Base-by-base conservation (phyloP, 2,797 vertebrate species). In the Glyptemys insculpta region DNA sequence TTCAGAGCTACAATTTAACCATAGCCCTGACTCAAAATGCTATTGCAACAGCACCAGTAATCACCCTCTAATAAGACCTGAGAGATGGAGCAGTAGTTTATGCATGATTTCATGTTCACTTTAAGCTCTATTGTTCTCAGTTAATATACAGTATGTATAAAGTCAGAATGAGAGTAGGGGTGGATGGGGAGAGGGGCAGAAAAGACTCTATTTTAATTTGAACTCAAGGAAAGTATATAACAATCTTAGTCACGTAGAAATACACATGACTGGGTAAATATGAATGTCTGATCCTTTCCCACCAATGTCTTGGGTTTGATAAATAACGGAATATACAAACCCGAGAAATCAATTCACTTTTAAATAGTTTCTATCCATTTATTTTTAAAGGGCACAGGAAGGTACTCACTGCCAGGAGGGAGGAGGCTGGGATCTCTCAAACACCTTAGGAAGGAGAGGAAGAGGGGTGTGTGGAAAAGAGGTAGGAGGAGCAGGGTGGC, bases 1-100 rank as follows among this genome's bases (percentile, higher is more conserved):
- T 86, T 87, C 34, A 87, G 47, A 91, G 53, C n/a, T 79, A 56
- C 86, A 92, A 85, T 87, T 94, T 82, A 89, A 95, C 90, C 53
- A 14, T n/a, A 49, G 74, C 59, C 31, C 47, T 14, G 49, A 12
- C 47, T 25, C 82, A 76, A 76, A 85, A 57, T 52, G 4, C 54
- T 87, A 41, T 83, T 93, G 62, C 88, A 94, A 59, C 79, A 83
- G 25, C 85, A 94, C 54, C 79, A 8, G 1, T 68, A 80, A 47
- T 87, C 23, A 81, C 85, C 44, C 88, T 93, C 89, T 82, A 88
- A 86, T 74, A 90, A 89, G 84, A 86, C 89, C 80, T 93, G 59
- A 50, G 15, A 29, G 25, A 78, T 41, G 68, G 68, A 72, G 65
- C 65, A 68, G 9, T 68, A 68, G 68, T 72, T 72, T 72, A 6